phyloP scores from a whole-genome alignment of 2,888 invertebrate species.

The Caenorhabditis drosophilae region DNA sequence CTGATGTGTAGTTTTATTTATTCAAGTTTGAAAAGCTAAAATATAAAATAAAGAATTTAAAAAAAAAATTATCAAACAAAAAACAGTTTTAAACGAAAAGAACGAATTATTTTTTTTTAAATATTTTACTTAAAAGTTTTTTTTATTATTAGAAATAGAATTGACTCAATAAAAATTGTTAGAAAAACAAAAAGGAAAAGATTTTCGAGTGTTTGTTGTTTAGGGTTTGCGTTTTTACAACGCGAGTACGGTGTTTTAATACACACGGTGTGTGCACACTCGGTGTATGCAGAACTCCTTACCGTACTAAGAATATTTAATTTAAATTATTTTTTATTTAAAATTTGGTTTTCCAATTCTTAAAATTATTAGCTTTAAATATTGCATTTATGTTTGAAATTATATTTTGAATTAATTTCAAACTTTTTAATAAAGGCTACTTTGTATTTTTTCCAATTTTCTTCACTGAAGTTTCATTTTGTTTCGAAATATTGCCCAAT shows the following conservation, averaged over 20 bases:
- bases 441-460: too few relatives aligned
- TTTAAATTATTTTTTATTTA: background rate
- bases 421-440: too few relatives aligned
- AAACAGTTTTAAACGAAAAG: background rate
- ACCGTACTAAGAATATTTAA: conserved; percentile 13
- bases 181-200: too few relatives aligned
- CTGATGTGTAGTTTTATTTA: too few relatives aligned
- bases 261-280: conserved; percentile 1
- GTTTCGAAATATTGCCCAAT: too few relatives aligned
- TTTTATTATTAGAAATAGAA: background rate
- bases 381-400: background rate
- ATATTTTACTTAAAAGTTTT: background rate
- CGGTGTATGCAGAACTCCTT: conserved; percentile 24
- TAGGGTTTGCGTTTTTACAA: too few relatives aligned
- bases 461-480: too few relatives aligned
- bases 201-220: too few relatives aligned
- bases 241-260: conserved; percentile 28
- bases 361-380: background rate
- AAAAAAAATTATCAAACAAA: conserved; percentile 11
- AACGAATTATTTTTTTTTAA: background rate
- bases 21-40: conserved; percentile 20
- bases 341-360: background rate
- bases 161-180: background rate
- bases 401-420: too few relatives aligned
- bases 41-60: conserved; percentile 27